Evolutionary conservation across 2,113 vertebrate species (phyloP).

Genomic region (Empidonax alnorum): DNA sequence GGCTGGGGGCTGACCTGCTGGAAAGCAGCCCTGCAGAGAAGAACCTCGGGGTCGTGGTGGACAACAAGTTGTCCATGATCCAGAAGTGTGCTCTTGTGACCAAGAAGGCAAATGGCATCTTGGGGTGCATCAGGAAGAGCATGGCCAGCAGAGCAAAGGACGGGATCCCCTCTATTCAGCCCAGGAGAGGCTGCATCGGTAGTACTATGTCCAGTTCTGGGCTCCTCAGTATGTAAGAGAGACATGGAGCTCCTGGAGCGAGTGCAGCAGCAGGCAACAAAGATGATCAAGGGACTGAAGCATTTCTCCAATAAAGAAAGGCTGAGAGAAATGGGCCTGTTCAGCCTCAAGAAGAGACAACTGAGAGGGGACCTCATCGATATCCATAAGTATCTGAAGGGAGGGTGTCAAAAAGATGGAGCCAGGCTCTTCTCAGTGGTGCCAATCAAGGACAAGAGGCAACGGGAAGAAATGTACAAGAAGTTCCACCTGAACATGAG

Average conservation of each 20-base stretch:
- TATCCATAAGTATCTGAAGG: neutral
- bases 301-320: neutral
- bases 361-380: neutral
- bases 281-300: neutral
- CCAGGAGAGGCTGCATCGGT: neutral
- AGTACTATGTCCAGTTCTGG: neutral
- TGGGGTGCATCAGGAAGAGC: neutral
- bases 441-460: neutral
- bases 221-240: neutral
- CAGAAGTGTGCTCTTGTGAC: neutral
- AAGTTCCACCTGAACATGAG: neutral
- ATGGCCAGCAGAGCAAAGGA: neutral
- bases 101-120: neutral
- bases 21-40: neutral
- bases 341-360: neutral
- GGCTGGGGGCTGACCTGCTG: neutral
- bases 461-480: neutral
- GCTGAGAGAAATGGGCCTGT: neutral
- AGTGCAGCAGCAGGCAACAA: rapidly evolving
- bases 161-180: neutral
- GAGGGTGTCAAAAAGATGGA: neutral
- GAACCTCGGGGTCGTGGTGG: neutral
- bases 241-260: neutral
- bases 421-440: neutral
- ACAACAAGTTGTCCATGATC: neutral